These are phyloP conservation scores for Lepidocyrtoides sp. DNA, from an alignment of 2,888 invertebrate species.

Conservation along the genomic window DNA sequence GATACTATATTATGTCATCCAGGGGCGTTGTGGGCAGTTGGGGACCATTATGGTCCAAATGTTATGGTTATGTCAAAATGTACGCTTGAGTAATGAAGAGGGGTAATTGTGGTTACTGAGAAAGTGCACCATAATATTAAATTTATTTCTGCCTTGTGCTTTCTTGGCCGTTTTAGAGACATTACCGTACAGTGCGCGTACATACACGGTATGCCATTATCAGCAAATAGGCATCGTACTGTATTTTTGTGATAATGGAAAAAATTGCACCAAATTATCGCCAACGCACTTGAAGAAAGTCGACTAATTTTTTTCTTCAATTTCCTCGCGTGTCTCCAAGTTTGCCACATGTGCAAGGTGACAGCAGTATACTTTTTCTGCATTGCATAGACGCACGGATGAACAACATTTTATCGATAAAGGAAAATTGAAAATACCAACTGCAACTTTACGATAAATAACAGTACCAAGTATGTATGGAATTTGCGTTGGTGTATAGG, in stretches of 20 bases:
- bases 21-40: constrained; percentile 16
- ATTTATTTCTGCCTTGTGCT: background rate
- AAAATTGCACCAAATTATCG: background rate
- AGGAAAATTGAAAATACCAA: constrained; percentile 24
- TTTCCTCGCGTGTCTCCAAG: background rate
- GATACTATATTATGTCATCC: background rate
- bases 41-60: constrained; percentile 1
- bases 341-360: background rate
- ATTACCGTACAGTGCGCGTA: background rate
- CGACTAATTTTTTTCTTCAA: background rate
- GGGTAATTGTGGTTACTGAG: background rate
- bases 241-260: background rate
- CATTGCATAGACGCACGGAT: background rate
- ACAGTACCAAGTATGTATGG: background rate
- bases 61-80: constrained; percentile 15
- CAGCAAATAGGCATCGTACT: background rate
- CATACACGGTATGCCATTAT: background rate
- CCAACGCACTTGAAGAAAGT: constrained; percentile 39
- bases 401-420: background rate
- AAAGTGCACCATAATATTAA: background rate
- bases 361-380: background rate
- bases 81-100: background rate
- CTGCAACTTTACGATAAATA: background rate
- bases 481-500: background rate
- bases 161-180: background rate